Percentiles rank a stretch among this genome's conserved stretches.
phyloP scores from a whole-genome alignment of 1,140 invertebrate genomes.

The Drosophila littoralis region DNA sequence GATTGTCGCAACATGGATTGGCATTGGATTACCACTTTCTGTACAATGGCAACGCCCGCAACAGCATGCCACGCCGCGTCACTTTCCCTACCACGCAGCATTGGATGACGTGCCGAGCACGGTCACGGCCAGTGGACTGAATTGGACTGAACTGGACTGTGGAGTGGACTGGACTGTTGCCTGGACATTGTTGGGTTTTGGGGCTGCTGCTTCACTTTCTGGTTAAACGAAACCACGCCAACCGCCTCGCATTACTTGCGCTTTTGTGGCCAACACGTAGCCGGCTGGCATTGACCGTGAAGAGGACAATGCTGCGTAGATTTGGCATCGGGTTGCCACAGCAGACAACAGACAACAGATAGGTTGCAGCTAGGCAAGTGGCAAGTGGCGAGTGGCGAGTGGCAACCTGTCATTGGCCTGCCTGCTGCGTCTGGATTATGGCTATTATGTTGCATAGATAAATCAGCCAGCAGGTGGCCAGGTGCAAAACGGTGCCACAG shows the following conservation, averaged over 20 bases:
- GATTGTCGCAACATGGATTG: constrained; percentile 25
- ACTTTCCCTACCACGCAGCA: constrained; percentile 62
- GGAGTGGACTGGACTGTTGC: not conserved
- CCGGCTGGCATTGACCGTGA: constrained; percentile 49
- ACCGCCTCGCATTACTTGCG: constrained; percentile 70
- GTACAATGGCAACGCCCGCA: constrained; percentile 45
- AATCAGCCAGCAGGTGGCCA: constrained; percentile 29
- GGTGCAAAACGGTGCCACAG: constrained; percentile 64
- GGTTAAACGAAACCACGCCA: constrained; percentile 50
- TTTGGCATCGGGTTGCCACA: constrained; percentile 47
- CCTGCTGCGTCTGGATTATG: constrained; percentile 48
- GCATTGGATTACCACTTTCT: constrained; percentile 72
- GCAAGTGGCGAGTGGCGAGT: constrained; percentile 9
- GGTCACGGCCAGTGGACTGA: constrained; percentile 29
- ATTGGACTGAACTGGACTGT: not conserved
- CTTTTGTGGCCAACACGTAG: constrained; percentile 57
- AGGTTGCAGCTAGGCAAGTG: not conserved
- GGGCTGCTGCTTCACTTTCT: constrained; percentile 56
- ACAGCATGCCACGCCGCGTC: constrained; percentile 27
- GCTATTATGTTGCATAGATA: constrained; percentile 54
- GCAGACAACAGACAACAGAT: not conserved
- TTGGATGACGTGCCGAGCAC: constrained; percentile 31
- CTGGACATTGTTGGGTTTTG: constrained; percentile 18
- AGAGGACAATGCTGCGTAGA: constrained; percentile 40
- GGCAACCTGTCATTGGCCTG: constrained; percentile 32